phyloP scores from a whole-genome alignment of 2,113 vertebrate genomes.

The Etheostoma spectabile region DNA sequence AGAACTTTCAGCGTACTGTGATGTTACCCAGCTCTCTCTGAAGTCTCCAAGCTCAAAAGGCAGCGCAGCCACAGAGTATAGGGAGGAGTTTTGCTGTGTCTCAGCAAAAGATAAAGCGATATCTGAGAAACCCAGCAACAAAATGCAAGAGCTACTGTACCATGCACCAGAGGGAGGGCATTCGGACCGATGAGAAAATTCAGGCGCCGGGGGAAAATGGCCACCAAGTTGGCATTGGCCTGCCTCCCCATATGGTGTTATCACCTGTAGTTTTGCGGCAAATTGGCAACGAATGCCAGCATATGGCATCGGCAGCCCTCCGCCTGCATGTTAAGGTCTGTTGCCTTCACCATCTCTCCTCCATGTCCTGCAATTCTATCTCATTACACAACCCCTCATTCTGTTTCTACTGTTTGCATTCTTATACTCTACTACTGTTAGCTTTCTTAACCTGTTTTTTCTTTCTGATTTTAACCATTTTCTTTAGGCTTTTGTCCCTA shows the following conservation, averaged over 20 bases:
- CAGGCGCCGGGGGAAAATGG: conserved; percentile 39
- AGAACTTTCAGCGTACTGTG: conserved; percentile 32
- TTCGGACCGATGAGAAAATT: conserved; percentile 51
- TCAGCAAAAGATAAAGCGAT: conserved; percentile 56
- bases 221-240: conserved; percentile 70
- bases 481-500: conserved; percentile 20
- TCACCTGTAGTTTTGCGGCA: conserved; percentile 82
- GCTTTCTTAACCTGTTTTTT: conserved; percentile 40
- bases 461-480: conserved; percentile 17
- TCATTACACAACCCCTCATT: conserved; percentile 41
- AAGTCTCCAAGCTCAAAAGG: conserved; percentile 33
- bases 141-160: conserved; percentile 13
- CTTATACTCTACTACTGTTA: conserved; percentile 15
- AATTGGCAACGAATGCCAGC: conserved; percentile 76
- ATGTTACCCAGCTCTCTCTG: conserved; percentile 44
- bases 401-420: conserved; percentile 26
- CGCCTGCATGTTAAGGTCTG: conserved; percentile 55
- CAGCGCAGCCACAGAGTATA: conserved; percentile 4
- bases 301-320: conserved; percentile 77
- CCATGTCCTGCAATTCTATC: conserved; percentile 30
- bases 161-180: conserved; percentile 30
- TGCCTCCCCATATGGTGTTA: conserved; percentile 80
- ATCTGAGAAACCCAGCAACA: conserved; percentile 22
- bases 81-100: conserved; percentile 25
- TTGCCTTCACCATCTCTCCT: conserved; percentile 26